Evolutionary conservation across 1,140 invertebrate species (phyloP), one percentile per base, ranked within the genome.

Genomic region (Araneus ventricosus): DNA sequence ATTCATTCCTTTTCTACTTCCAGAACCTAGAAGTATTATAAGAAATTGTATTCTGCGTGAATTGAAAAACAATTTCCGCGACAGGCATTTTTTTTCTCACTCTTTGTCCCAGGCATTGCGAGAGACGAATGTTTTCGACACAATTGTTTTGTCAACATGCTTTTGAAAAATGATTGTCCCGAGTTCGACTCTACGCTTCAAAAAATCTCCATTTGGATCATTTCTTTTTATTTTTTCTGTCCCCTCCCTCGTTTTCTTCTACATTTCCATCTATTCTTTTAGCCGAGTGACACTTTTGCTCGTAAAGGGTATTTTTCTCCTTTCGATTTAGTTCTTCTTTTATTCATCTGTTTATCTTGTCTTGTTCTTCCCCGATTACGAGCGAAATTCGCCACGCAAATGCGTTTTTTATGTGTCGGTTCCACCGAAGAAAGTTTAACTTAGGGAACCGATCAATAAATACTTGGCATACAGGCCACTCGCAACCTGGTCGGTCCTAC

Each of bases 71-170:
- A 88, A 88, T 88, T 88, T 86, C 84, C 20, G 20, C 84, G 37
- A 61, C 41, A 75, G 37, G 17, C 6, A 63, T 20, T 37, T 34
- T 20, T 75, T 75, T 17, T 7, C 20, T 0, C 39, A 67, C 70
- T 88, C 30, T 88, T 61, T 61, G 24, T 63, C 34, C 82, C 24
- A 14, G 2, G 34, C 27, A 88, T 22, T 24, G 63, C 6, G 41
- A 59, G 88, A 90, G 88, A 90, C 88, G 70, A 90, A 90, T 90
- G 88, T 37, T 79, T 90, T 37, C 67, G 75, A 90, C 45, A 80
- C 88, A 90, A 90, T 90, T 90, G 88, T 90, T 90, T 90, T 90
- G 88, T 90, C 88, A 90, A 90, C 88, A 90, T 80, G 88, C 45
- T 41, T 90, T 80, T 90, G 88, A 90, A 90, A 90, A 90, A 90